Evolutionary conservation across 2,888 invertebrate species (phyloP), one percentile per base, ranked within the genome.

Genomic region (Drosophila mettleri): DNA sequence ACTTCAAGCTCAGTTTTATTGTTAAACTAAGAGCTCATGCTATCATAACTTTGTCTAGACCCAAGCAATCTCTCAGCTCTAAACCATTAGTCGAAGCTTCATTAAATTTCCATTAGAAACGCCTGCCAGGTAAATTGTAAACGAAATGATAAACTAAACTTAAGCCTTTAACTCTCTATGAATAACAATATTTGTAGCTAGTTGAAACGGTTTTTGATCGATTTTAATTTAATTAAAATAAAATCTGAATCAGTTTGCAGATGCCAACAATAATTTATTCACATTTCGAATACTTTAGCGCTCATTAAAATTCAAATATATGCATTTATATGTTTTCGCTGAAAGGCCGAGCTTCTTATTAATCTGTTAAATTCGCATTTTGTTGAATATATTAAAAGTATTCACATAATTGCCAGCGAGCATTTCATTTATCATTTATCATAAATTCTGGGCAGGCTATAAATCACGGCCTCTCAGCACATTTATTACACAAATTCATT

Each of bases 391-490:
- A 57, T 55, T 45, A 73, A 31, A 31, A 31, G 20, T 65, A 57
- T 65, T 48, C 41, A 34, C 46, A 33, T 57, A 33, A 33, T 39
- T 22, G 72, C 29, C 55, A 34, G 64, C 14, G 20, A 53, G 57
- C 20, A 20, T 22, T 54, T 33, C 31, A 33, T 48, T 48, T 46
- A 14, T 29, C 58, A 70, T 70, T 70, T 70, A 65, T 68, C 69
- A 68, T 36, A 3, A 68, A 33, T 20, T 61, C 39, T 54, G 31
- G 36, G 24, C 72, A 54, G 61, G 49, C 65, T 12, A 71, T 66
- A 66, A 71, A 71, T 71, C 70, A 66, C 36, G 31, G 36, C 9
- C 51, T 36, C 29, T 57, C 69, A 45, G 16, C 70, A 46, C 45
- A 59, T 59, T 70, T 70, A 33, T 49, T 43, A 54, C 29, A 39